Conservation (phyloP, 2,797 vertebrate genomes). For the Gobionotothen gibberifrons region DNA sequence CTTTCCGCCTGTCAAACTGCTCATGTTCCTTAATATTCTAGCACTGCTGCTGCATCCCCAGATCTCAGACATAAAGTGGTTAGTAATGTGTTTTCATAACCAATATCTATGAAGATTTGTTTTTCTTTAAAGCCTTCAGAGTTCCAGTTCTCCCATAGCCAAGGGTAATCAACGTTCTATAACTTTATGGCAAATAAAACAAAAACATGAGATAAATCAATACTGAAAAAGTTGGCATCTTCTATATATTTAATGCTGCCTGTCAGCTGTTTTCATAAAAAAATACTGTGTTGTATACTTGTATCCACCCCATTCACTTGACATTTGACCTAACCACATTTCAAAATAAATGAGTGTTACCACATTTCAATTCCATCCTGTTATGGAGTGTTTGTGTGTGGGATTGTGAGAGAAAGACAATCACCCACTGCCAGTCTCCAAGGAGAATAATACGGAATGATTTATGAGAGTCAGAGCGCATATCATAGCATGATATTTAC, state of each 20-base stretch:
- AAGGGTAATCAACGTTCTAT: constrained; percentile 5
- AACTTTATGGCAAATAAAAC: not conserved
- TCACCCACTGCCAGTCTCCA: constrained; percentile 54
- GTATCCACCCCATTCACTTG: not conserved
- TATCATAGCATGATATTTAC: constrained; percentile 64
- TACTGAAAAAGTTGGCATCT: not conserved
- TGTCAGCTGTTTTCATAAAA: not conserved
- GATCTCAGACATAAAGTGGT: not conserved
- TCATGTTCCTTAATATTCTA: not conserved
- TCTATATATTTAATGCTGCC: not conserved
- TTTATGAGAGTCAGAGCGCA: constrained; percentile 71
- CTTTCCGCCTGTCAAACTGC: not conserved
- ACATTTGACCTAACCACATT: constrained; percentile 28
- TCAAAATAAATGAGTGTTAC: constrained; percentile 3
- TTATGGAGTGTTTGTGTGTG: not conserved
- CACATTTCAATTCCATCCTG: not conserved
- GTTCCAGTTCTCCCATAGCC: too few relatives aligned
- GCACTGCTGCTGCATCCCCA: not conserved
- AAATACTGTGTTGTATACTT: not conserved
- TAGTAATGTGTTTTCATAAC: not conserved
- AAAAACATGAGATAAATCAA: not conserved
- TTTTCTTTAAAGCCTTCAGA: not conserved
- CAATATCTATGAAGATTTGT: not conserved
- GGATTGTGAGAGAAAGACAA: constrained; percentile 25
- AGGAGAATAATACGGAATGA: constrained; percentile 68